Conservation (phyloP, 2,113 vertebrate species). For the Tautogolabrus adspersus region DNA sequence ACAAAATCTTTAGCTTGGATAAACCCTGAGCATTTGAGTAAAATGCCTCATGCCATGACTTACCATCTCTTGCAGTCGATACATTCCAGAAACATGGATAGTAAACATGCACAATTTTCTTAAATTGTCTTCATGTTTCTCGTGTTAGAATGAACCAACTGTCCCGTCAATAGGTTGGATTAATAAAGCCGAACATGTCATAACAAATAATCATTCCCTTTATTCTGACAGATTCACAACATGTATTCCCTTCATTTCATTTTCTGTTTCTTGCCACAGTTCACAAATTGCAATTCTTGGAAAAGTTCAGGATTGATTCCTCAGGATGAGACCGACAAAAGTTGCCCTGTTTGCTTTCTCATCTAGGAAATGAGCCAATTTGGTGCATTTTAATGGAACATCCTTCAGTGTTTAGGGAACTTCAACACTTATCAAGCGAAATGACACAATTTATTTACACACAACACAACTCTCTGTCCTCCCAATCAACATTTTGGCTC, state of each 20-base stretch:
- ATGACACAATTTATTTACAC: constrained; percentile 49
- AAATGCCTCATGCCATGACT: no score
- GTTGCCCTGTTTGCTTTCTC: constrained; percentile 42
- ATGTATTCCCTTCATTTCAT: constrained; percentile 18
- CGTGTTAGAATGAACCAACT: constrained; percentile 14
- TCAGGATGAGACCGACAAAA: constrained; percentile 41
- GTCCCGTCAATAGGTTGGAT: constrained; percentile 27
- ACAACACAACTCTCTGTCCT: constrained; percentile 50
- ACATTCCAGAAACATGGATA: no score
- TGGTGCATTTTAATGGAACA: constrained; percentile 48
- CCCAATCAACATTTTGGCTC: constrained; percentile 28
- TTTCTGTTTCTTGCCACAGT: constrained; percentile 13
- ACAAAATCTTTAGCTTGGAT: no score
- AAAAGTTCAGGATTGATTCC: constrained; percentile 26
- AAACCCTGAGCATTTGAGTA: no score
- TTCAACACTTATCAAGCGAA: constrained; percentile 45
- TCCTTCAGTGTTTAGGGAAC: constrained; percentile 42
- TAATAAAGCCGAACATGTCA: constrained; percentile 40
- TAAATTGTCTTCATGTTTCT: constrained; percentile 13
- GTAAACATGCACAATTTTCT: neutral
- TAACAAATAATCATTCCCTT: constrained; percentile 45
- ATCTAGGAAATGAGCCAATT: constrained; percentile 66
- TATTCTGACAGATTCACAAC: constrained; percentile 40
- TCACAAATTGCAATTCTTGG: constrained; percentile 64
- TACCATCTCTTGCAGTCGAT: no score